phyloP scores from a whole-genome alignment of 2,113 vertebrate species.

The Meleagris gallopavo region DNA sequence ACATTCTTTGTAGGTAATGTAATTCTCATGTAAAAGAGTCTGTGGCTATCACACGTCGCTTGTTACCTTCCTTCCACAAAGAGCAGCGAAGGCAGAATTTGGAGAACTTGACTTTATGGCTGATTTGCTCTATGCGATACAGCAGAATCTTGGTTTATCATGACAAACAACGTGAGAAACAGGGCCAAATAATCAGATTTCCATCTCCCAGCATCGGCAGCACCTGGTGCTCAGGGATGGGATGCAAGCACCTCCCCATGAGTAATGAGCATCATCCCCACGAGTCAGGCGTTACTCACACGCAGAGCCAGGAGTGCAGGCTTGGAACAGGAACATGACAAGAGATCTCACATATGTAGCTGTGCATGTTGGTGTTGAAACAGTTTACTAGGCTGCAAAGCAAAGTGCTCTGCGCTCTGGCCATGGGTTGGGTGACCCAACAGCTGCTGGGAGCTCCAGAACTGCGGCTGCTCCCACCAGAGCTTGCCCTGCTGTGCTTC shows the following conservation, averaged over 20 bases:
- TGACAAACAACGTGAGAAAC: background rate
- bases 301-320: conserved; percentile 1
- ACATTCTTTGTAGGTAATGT: conserved; percentile 55
- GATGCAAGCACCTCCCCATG: conserved; percentile 26
- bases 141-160: background rate
- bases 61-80: conserved; percentile 38
- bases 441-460: background rate
- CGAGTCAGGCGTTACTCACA: conserved; percentile 52
- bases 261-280: conserved; percentile 56
- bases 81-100: conserved; percentile 7
- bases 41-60: background rate
- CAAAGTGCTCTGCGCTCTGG: background rate
- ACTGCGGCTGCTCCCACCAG: background rate
- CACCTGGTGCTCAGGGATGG: background rate
- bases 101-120: background rate
- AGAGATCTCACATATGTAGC: background rate
- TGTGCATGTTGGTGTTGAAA: background rate
- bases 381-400: background rate
- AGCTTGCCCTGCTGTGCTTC: background rate
- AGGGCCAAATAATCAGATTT: background rate
- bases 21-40: conserved; percentile 58
- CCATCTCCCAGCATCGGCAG: background rate
- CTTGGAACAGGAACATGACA: conserved; percentile 23
- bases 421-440: background rate
- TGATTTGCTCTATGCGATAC: background rate